phyloP scores from a whole-genome alignment of 2,888 invertebrate species.

The Stegana nigrithorax region DNA sequence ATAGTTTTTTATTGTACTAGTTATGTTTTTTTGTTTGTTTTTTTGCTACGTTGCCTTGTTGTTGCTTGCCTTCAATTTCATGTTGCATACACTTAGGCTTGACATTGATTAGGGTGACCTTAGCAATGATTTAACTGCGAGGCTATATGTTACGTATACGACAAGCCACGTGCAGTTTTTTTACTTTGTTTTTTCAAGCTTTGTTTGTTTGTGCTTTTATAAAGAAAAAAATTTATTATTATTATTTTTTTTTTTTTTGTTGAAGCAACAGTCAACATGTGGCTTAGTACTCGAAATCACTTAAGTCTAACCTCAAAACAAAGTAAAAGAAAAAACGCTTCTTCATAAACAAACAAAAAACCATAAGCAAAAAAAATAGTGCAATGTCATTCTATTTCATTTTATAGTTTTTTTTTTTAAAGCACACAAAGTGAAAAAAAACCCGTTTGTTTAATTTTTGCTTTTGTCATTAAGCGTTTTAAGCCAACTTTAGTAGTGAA shows the following conservation, averaged over 20 bases:
- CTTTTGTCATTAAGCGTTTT: too few relatives aligned
- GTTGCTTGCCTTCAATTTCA: too few relatives aligned
- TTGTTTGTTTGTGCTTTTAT: neutral
- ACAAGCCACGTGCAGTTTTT: neutral
- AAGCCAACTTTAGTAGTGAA: too few relatives aligned
- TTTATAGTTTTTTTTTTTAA: too few relatives aligned
- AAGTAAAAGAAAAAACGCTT: neutral
- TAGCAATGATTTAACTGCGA: slow-evolving; percentile 6
- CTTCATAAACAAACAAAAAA: neutral
- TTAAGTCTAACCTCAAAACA: neutral
- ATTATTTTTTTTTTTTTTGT: too few relatives aligned
- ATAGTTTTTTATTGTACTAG: neutral
- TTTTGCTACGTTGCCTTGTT: too few relatives aligned
- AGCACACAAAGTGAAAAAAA: too few relatives aligned
- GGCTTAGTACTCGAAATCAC: neutral
- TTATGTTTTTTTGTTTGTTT: neutral
- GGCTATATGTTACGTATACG: neutral
- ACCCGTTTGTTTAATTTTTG: too few relatives aligned
- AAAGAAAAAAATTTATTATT: too few relatives aligned
- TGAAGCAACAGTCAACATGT: neutral
- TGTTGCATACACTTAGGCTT: slow-evolving; percentile 3
- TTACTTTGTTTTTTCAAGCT: neutral
- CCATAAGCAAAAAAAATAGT: neutral
- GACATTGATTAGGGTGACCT: neutral
- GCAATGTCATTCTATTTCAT: too few relatives aligned